Percentiles rank a stretch among this genome's conserved stretches.
These are phyloP conservation scores for Clunio marinus DNA, from an alignment of 2,888 invertebrate genomes.

Conservation along the genomic window DNA sequence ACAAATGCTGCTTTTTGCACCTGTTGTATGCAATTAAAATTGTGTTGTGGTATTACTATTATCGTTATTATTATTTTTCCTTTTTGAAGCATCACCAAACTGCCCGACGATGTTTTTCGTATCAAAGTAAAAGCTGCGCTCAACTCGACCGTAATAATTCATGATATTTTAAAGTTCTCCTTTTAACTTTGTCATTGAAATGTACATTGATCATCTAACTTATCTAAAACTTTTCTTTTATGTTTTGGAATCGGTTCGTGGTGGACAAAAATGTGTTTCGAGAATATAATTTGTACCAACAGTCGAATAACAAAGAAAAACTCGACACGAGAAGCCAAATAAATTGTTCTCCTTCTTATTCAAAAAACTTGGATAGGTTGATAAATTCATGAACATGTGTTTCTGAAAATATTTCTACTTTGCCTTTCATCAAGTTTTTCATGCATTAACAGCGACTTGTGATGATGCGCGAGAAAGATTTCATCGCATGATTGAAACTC, in stretches of 20 bases:
- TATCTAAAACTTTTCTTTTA: background rate
- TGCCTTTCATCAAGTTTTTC: background rate
- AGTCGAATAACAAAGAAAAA: background rate
- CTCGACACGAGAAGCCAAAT: too few relatives aligned
- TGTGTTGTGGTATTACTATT: constrained; percentile 26
- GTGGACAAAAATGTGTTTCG: too few relatives aligned
- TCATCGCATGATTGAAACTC: constrained; percentile 1
- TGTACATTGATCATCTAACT: constrained; percentile 16
- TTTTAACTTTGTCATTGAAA: constrained; percentile 10
- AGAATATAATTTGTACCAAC: too few relatives aligned
- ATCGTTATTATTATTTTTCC: constrained; percentile 22
- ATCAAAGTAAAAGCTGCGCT: constrained; percentile 1
- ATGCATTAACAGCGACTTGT: background rate
- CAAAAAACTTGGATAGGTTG: constrained; percentile 31
- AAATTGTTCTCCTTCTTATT: too few relatives aligned
- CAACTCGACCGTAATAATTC: background rate
- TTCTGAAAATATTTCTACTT: constrained; percentile 20
- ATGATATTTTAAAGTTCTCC: background rate
- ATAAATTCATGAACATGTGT: constrained; percentile 39
- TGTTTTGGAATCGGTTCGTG: constrained; percentile 2
- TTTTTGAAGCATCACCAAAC: too few relatives aligned
- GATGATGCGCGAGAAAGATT: constrained; percentile 29
- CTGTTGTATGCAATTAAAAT: constrained; percentile 39
- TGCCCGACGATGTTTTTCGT: background rate
- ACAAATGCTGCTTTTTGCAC: constrained; percentile 34